Evolutionary conservation across 2,888 invertebrate genomes (phyloP).

Genomic region (Caenorhabditis sinica): DNA sequence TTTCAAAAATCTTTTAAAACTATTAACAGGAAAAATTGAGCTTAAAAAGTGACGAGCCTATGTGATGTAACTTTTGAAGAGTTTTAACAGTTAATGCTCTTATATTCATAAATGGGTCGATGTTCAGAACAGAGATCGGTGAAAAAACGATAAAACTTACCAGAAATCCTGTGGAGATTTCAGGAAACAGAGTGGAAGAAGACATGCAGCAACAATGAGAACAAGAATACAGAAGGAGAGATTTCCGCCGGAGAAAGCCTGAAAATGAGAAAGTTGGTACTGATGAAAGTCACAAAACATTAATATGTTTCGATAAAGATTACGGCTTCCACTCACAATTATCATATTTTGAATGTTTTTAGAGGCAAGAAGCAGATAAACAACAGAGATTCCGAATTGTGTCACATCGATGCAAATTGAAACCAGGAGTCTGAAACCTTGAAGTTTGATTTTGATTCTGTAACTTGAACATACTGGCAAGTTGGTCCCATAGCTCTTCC

Average conservation of each 20-base stretch:
- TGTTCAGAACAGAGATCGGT: neutral
- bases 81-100: conserved; percentile 38
- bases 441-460: neutral
- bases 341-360: conserved; percentile 82
- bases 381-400: conserved; percentile 81
- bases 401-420: conserved; percentile 80
- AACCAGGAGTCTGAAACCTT: conserved; percentile 72
- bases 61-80: conserved; percentile 54
- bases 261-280: conserved; percentile 25
- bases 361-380: conserved; percentile 78
- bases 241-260: conserved; percentile 72
- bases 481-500: conserved; percentile 75
- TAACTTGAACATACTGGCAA: conserved; percentile 66
- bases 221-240: conserved; percentile 80
- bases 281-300: neutral
- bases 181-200: conserved; percentile 80
- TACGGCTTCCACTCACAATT: conserved; percentile 60
- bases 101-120: neutral
- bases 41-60: conserved; percentile 49
- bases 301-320: neutral
- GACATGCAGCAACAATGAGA: conserved; percentile 77
- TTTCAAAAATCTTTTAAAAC: conserved; percentile 16
- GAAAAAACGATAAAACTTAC: conserved; percentile 58
- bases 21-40: conserved; percentile 16
- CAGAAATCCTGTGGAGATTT: conserved; percentile 83